Conservation (phyloP, 1,140 invertebrate genomes). For the Apis florea region DNA sequence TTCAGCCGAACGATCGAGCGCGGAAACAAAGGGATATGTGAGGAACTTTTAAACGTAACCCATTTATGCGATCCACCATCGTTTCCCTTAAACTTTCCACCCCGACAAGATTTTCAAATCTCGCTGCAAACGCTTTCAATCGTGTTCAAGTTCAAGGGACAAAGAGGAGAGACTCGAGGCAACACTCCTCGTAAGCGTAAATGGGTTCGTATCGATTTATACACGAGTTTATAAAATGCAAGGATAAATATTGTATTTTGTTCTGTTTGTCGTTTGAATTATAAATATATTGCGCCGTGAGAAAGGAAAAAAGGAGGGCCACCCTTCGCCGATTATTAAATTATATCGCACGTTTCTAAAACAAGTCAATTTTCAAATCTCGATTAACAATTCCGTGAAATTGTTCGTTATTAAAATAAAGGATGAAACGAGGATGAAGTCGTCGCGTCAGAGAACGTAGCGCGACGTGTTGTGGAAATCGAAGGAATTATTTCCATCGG, state of each 20-base stretch:
- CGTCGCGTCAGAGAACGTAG: background rate
- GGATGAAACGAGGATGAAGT: background rate
- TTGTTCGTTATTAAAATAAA: background rate
- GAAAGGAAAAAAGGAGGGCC: slow-evolving; percentile 1
- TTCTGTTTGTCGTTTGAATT: background rate
- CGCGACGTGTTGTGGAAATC: background rate
- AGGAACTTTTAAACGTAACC: slow-evolving; percentile 22
- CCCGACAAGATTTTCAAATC: background rate
- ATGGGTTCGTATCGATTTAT: background rate
- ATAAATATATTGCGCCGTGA: background rate
- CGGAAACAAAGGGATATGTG: slow-evolving; percentile 7
- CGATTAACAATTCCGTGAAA: background rate
- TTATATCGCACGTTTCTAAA: background rate
- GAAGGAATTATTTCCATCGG: slow-evolving; percentile 20
- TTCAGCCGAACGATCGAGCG: background rate
- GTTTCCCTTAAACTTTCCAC: background rate
- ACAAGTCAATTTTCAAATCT: background rate
- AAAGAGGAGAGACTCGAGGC: too few species aligned
- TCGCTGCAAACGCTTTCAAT: too few species aligned
- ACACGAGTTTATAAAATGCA: background rate
- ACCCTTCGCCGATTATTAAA: slow-evolving; percentile 11
- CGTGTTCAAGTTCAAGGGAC: background rate
- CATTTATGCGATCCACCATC: background rate
- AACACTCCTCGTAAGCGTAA: background rate
- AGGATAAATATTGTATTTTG: background rate